Percentiles rank a stretch among this genome's conserved stretches.
Evolutionary conservation across 2,113 vertebrate species (phyloP).

Genomic region (Elephantulus edwardii): DNA sequence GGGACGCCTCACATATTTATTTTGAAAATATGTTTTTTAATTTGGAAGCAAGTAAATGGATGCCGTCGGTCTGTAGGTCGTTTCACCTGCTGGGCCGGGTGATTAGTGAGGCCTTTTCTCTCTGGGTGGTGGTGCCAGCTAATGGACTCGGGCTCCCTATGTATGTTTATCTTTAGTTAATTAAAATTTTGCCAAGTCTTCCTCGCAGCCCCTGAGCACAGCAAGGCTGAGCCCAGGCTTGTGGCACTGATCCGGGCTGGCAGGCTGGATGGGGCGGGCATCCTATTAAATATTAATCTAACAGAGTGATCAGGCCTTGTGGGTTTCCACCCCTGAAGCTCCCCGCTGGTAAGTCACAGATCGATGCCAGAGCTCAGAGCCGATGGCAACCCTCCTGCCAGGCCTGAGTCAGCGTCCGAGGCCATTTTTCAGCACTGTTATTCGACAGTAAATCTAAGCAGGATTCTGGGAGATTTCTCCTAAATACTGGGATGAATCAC

Average conservation of each 20-base stretch:
- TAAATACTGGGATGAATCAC: conserved; percentile 54
- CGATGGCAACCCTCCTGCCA: conserved; percentile 4
- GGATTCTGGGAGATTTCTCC: conserved; percentile 54
- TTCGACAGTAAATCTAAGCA: conserved; percentile 65
- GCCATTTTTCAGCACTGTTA: background rate
- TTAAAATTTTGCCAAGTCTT: conserved; percentile 77
- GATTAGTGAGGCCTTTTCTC: conserved; percentile 74
- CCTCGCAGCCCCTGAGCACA: background rate
- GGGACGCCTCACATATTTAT: conserved; percentile 70
- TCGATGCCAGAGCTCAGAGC: conserved; percentile 54
- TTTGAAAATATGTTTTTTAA: conserved; percentile 83
- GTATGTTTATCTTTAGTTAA: conserved; percentile 82
- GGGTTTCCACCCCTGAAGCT: conserved; percentile 63
- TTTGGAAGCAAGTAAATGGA: conserved; percentile 82
- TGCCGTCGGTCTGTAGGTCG: conserved; percentile 71
- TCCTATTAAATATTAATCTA: conserved; percentile 71
- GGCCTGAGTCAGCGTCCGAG: conserved; percentile 50
- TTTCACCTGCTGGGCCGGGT: conserved; percentile 72
- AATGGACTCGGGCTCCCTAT: conserved; percentile 67
- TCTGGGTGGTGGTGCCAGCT: conserved; percentile 69
- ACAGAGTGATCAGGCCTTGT: conserved; percentile 51
- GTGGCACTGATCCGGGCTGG: conserved; percentile 37
- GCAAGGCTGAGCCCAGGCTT: conserved; percentile 50
- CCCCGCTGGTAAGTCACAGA: conserved; percentile 66
- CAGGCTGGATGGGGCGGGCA: conserved; percentile 40